A percentile compares a stretch with the other conserved stretches of the same genome.
phyloP scores from a whole-genome alignment of 2,888 invertebrate genomes.

The Cosmopolites sordidus region DNA sequence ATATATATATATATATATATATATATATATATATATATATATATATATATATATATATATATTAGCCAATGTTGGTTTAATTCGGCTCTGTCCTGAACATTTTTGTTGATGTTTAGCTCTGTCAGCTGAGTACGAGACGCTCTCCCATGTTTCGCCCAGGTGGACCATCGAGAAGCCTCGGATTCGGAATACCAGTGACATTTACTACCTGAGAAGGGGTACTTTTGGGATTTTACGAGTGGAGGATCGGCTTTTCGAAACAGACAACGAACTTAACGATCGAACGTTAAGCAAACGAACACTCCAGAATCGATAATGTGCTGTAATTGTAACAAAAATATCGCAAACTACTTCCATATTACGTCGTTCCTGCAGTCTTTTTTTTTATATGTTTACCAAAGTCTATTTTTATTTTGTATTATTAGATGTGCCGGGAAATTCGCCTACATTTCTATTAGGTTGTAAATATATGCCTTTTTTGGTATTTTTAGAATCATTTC shows the following conservation, averaged over 20 bases:
- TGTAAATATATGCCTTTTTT: no score
- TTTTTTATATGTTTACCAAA: no score
- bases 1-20: no score
- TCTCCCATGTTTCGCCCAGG: constrained; percentile 12
- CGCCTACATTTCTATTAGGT: no score
- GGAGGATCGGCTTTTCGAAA: constrained; percentile 1
- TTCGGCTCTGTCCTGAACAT: neutral
- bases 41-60: no score
- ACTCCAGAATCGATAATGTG: neutral
- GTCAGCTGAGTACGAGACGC: neutral
- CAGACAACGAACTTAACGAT: neutral
- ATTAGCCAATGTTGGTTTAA: no score
- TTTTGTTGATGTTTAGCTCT: neutral
- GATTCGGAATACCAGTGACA: constrained; percentile 17
- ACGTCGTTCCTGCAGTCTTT: neutral
- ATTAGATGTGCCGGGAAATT: no score
- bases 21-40: no score
- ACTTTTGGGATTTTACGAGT: constrained; percentile 13
- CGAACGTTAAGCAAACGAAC: neutral
- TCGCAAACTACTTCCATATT: neutral
- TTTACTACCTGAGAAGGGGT: constrained; percentile 23
- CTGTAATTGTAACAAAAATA: neutral
- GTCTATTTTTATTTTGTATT: no score
- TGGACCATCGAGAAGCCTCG: constrained; percentile 10
- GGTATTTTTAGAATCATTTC: no score